These are phyloP conservation scores for Drosophila nikananu DNA, from an alignment of 1,140 invertebrate genomes.

Conservation along the genomic window DNA sequence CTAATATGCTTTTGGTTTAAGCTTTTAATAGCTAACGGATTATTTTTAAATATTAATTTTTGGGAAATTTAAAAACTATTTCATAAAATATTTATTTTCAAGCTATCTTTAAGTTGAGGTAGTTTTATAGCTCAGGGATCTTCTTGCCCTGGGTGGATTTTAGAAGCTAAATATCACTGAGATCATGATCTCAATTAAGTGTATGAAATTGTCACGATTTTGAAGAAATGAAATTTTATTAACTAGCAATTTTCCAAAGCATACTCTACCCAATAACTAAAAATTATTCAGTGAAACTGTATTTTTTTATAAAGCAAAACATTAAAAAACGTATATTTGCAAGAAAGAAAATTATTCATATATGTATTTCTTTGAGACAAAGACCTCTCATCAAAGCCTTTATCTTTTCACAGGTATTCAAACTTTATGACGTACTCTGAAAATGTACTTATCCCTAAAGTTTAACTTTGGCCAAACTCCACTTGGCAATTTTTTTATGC, in stretches of 20 bases:
- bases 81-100: no score
- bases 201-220: no score
- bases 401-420: conserved; percentile 30
- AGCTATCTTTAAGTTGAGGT: neutral
- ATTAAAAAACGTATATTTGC: no score
- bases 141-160: no score
- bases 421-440: conserved; percentile 28
- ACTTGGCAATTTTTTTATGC: conserved; percentile 22
- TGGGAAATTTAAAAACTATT: neutral
- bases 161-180: no score
- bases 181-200: no score
- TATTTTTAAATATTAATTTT: neutral
- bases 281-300: no score
- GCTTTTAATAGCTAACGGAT: neutral
- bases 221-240: neutral
- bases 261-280: neutral
- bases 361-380: neutral
- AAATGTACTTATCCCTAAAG: conserved; percentile 18
- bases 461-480: conserved; percentile 31
- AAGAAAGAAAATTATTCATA: no score
- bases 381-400: neutral
- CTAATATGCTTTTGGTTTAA: neutral
- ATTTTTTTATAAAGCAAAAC: neutral
- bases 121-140: neutral
- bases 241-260: neutral